phyloP scores from a whole-genome alignment of 2,113 vertebrate genomes.

The Leptobrachium ailaonicum region DNA sequence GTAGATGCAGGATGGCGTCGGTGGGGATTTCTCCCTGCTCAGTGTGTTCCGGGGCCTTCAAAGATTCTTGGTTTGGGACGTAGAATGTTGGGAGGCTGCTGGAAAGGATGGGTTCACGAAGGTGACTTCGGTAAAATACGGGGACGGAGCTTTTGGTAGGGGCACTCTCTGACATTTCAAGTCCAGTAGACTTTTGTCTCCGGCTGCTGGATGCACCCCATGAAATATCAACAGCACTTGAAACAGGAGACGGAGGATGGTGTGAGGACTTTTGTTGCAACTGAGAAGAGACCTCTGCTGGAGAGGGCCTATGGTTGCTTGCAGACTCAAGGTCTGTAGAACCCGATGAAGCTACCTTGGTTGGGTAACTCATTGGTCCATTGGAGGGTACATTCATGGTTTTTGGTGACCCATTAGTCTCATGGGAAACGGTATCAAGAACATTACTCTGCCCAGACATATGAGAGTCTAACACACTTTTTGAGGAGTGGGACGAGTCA shows the following conservation, averaged over 20 bases:
- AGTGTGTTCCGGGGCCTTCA: constrained; percentile 53
- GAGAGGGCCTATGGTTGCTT: background rate
- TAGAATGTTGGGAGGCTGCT: constrained; percentile 88
- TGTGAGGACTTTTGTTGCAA: background rate
- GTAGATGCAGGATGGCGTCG: constrained; percentile 74
- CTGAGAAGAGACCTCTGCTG: background rate
- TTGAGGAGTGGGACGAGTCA: background rate
- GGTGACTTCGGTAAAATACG: constrained; percentile 52
- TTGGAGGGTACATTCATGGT: constrained; percentile 16
- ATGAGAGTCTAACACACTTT: background rate
- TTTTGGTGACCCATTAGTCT: background rate
- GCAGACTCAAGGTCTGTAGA: background rate
- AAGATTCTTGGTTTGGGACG: constrained; percentile 69
- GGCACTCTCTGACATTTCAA: constrained; percentile 54
- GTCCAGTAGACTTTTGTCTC: constrained; percentile 49
- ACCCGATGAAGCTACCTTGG: background rate
- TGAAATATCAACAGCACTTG: constrained; percentile 52
- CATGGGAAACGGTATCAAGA: background rate
- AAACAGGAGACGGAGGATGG: constrained; percentile 55
- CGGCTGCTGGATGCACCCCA: background rate
- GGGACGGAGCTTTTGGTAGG: constrained; percentile 48
- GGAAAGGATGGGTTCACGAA: constrained; percentile 64
- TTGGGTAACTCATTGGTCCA: constrained; percentile 10
- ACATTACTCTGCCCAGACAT: background rate
- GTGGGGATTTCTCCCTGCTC: constrained; percentile 42